Base-by-base conservation (phyloP, 2,113 vertebrate genomes). In the Eleginops maclovinus region DNA sequence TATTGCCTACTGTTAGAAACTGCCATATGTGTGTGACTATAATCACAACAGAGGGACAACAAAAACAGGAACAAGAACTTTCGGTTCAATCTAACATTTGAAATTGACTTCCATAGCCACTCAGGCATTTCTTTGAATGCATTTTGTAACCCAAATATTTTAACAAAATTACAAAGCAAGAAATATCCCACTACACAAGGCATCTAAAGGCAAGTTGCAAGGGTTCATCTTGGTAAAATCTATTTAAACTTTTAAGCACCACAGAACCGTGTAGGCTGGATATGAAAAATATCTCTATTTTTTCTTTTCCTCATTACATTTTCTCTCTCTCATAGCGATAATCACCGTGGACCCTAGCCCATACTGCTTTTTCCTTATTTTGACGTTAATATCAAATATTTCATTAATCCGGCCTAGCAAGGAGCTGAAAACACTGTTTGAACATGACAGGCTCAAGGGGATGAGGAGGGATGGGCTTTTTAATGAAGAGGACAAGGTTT, bases 401-500 rank as follows among this genome's bases (percentile, higher is more conserved):
- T 76, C 21, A 80, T 89, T 90, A 91, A 91, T 87, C 72, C 76
- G 56, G 76, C 61, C 72, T 51, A 66, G 82, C 55, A 77, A 83
- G 67, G 68, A 86, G 78, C 60, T 49, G 61, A 26, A 68, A 90
- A 82, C 72, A 81, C 78, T 88, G 77, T 90, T 85, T 90, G 89
- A 93, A 93, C 84, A 91, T 85, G 88, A 84, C 87, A 88, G 62
- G 79, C 88, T 84, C 67, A 83, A 74, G 79, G 82, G 88, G 77
- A 88, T 76, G 75, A 86, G 80, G 31, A 86, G 77, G 70, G 65
- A 69, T 75, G 64, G 78, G 74, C 74, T 75, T 88, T 36, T 93
- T 90, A 91, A 89, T 91, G 82, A 89, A 88, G 79, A 90, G 83
- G 78, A 89, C 85, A 88, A 84, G 87, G 83, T 81, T 84, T 85